phyloP scores from a whole-genome alignment of 2,113 vertebrate species.

The Scortum barcoo region DNA sequence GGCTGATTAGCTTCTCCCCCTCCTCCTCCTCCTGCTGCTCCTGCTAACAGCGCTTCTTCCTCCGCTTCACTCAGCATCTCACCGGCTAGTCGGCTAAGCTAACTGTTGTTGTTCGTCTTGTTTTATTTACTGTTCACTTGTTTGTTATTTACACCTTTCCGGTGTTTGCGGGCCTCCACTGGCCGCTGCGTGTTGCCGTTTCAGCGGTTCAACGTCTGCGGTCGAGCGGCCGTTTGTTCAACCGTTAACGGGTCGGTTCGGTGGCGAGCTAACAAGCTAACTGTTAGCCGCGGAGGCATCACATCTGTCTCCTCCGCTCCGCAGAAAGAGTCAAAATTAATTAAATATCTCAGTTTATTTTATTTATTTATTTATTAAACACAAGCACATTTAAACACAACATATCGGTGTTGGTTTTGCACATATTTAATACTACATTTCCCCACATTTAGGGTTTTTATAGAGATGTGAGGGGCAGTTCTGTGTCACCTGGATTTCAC shows the following conservation, averaged over 20 bases:
- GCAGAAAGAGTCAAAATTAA: slow-evolving; percentile 2
- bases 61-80: slow-evolving; percentile 61
- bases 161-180: no score
- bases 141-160: rapidly evolving
- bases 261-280: slow-evolving; percentile 68
- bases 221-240: no score
- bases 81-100: slow-evolving; percentile 60
- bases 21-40: no score
- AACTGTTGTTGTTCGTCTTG: slow-evolving; percentile 28
- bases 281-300: slow-evolving; percentile 55
- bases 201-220: no score
- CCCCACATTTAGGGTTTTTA: no score
- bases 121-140: neutral
- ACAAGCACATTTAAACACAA: rapidly evolving
- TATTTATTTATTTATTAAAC: no score
- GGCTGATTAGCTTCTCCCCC: slow-evolving; percentile 71
- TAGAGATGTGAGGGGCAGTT: neutral
- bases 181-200: no score
- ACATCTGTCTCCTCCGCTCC: slow-evolving; percentile 57
- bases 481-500: slow-evolving; percentile 11
- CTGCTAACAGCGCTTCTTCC: slow-evolving; percentile 63
- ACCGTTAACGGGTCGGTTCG: neutral
- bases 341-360: neutral
- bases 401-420: neutral
- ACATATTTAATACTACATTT: neutral